Evolutionary conservation across 2,888 invertebrate species (phyloP).

Genomic region (Automeris io): DNA sequence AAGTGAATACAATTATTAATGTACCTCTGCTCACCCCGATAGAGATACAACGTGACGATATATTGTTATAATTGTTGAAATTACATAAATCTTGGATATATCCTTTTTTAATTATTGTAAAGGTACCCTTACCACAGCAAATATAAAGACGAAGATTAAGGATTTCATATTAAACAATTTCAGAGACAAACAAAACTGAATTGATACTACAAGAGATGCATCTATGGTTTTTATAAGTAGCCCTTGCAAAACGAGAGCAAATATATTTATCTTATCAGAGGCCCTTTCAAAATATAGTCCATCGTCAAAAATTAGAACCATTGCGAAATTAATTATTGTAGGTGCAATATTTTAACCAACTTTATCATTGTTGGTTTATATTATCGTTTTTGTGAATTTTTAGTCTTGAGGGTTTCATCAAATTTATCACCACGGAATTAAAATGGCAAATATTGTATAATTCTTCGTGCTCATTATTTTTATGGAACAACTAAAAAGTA

Average conservation of each 20-base stretch:
- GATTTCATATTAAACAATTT: background rate
- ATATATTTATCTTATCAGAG: slow-evolving; percentile 35
- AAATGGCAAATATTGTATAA: background rate
- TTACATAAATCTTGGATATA: too few species aligned
- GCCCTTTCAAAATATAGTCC: background rate
- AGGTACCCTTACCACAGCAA: slow-evolving; percentile 30
- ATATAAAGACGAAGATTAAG: slow-evolving; percentile 22
- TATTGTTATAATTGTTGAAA: too few species aligned
- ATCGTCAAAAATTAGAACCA: slow-evolving; percentile 2
- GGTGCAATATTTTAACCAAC: slow-evolving; percentile 1
- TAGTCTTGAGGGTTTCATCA: too few species aligned
- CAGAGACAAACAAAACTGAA: background rate
- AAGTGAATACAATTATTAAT: too few species aligned
- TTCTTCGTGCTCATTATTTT: too few species aligned
- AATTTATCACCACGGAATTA: background rate
- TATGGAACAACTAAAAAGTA: too few species aligned
- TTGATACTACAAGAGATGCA: too few species aligned
- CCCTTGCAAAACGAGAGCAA: background rate
- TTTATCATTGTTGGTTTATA: background rate
- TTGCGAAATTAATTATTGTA: slow-evolving; percentile 13
- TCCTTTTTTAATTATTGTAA: too few species aligned
- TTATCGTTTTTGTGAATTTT: background rate
- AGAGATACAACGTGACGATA: too few species aligned
- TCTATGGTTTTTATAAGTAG: background rate
- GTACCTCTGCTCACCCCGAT: too few species aligned